Evolutionary conservation across 2,888 invertebrate genomes (phyloP), one percentile per base, ranked within the genome.

Genomic region (Drosophila macrospina): DNA sequence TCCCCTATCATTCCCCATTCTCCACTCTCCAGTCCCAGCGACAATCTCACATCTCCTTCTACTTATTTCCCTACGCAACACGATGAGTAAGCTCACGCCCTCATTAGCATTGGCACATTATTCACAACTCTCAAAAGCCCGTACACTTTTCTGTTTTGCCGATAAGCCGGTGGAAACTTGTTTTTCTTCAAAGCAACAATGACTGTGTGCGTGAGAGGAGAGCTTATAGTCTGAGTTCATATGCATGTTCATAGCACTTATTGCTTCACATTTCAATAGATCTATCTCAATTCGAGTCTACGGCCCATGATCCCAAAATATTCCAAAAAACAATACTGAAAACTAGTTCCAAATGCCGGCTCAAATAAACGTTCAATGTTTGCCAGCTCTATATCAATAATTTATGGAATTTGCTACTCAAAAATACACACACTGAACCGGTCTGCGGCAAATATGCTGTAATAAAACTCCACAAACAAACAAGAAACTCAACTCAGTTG

Each of bases 381-480:
- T 74, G 69, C 59, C 75, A 66, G 77, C 50, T 47, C 50, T 69
- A 62, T 39, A 44, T 34, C 54, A 15, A 80, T 88, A 74, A 80
- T 82, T 74, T 88, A 67, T 86, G 80, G 76, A 82, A 64, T 88
- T 86, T 85, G 28, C 34, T 36, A 67, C 34, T 50, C 34, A 16
- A 28, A 24, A 15, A 26, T 11, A 32, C n/a, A n/a, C n/a, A n/a
- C n/a, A n/a, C n/a, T n/a, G n/a, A 74, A 74, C 79, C 74, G 57
- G 79, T 74, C 30, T 13, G 5, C 20, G 7, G n/a, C 37, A 41
- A 67, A 73, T 59, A 74, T 81, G 70, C 71, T 86, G 83, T 88
- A 80, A 80, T 67, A 74, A 66, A 88, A 80, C 84, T 44, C 42
- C 48, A 65, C 89, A 81, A 81, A 88, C 89, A 81, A 80, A 75